Base-by-base conservation (phyloP, 2,113 vertebrate genomes). In the Orientallactaga bullata region DNA sequence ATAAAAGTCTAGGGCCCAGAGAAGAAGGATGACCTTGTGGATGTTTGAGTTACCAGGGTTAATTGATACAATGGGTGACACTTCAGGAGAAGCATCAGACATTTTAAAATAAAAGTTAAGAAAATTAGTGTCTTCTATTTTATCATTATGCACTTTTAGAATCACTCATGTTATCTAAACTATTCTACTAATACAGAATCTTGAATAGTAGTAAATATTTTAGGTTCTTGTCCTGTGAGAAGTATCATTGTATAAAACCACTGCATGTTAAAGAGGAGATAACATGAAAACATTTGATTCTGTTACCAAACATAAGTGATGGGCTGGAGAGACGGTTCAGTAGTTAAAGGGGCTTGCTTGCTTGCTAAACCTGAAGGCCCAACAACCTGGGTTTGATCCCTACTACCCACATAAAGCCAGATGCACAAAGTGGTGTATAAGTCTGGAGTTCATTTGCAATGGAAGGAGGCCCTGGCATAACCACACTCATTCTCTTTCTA, bases 211-310 rank as follows among this genome's bases (percentile, higher is more conserved):
- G 66, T 72, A 81, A 77, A 60, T 77, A 74, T 60, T 95, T 85
- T 77, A 83, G 28, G 4, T 61, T 68, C 26, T 84, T 79, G 5
- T 35, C 1, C 35, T 23, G 4, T 35, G 24, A 92, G 11, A 85
- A 92, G 87, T 18, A 71, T 32, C 32, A 85, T 35, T 78, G 2
- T 28, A 35, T 69, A 78, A 68, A 96, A 87, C 17, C 39, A 95
- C 26, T 68, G 9, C 85, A 79, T 72, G 16, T 47, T 93, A 71
- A 68, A 47, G 8, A 74, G 42, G 42, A 47, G 42, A 47, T 47
- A 47, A 47, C 42, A 47, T 47, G 42, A 47, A 47, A 47, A 8
- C 42, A 47, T 47, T 47, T 47, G 42, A 8, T 8, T 47, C 42
- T 47, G 42, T 47, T 47, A 47, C 42, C 42, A 47, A 47, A 47